These are phyloP conservation scores for Capromys pilorides DNA, from an alignment of 2,797 vertebrate species.

Conservation along the genomic window DNA sequence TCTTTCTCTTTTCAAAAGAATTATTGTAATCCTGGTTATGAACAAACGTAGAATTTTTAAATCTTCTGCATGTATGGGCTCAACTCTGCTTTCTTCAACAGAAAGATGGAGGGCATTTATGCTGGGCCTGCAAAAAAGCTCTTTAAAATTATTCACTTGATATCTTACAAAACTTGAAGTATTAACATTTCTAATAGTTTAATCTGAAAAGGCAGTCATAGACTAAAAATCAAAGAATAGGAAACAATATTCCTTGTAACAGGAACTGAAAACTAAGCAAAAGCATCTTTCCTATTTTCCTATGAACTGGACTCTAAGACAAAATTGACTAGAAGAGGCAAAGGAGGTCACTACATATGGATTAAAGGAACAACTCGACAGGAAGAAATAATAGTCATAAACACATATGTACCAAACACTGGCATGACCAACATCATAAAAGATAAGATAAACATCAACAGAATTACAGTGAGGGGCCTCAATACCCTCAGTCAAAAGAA, in stretches of 20 bases:
- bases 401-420: not conserved
- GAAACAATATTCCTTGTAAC: not conserved
- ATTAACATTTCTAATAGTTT: constrained; percentile 22
- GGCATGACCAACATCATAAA: not conserved
- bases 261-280: not conserved
- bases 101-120: constrained; percentile 40
- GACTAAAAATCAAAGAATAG: not conserved
- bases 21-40: not conserved
- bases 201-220: not conserved
- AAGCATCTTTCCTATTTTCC: not conserved
- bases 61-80: not conserved
- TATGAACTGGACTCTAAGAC: not conserved
- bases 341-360: not conserved
- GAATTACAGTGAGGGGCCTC: not conserved
- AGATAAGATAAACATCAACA: not conserved
- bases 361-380: not conserved
- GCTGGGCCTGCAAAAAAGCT: constrained; percentile 17
- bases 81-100: constrained; percentile 8
- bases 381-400: not conserved
- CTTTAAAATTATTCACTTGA: constrained; percentile 7
- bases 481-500: not conserved
- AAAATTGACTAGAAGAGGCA: not conserved
- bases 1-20: not conserved
- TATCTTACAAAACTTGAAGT: not conserved
- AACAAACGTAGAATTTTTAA: constrained; percentile 20